Evolutionary conservation across 2,113 vertebrate species (phyloP).

Genomic region (Uropsilus gracilis): DNA sequence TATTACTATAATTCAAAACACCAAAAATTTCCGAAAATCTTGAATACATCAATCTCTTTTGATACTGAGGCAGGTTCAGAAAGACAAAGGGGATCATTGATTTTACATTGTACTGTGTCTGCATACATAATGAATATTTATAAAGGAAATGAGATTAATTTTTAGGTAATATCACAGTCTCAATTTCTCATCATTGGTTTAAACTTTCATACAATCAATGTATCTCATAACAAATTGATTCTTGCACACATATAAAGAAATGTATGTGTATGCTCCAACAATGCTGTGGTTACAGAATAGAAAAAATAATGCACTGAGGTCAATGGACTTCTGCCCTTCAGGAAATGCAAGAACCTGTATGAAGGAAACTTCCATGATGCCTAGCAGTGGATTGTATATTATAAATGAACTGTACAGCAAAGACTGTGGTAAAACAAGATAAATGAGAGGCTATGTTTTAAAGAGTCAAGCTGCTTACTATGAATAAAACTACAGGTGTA

Average conservation of each 20-base stretch:
- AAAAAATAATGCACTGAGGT: neutral
- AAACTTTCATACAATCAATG: constrained; percentile 51
- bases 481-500: too few species aligned
- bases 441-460: too few species aligned
- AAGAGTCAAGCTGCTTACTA: too few species aligned
- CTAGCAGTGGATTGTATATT: too few species aligned
- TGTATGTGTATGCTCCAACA: constrained; percentile 50
- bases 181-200: constrained; percentile 39
- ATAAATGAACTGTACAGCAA: too few species aligned
- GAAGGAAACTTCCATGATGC: neutral
- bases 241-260: constrained; percentile 1
- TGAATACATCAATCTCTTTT: neutral
- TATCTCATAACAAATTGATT: constrained; percentile 6
- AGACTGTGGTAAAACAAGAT: too few species aligned
- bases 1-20: constrained; percentile 1
- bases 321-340: constrained; percentile 51
- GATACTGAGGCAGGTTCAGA: neutral
- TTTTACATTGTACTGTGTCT: constrained; percentile 7
- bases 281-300: neutral
- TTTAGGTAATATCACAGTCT: constrained; percentile 54
- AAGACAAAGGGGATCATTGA: constrained; percentile 1
- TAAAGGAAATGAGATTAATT: constrained; percentile 49
- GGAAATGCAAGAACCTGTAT: constrained; percentile 4
- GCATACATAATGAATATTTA: neutral
- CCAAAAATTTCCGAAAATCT: neutral